These are phyloP conservation scores for Delia radicum DNA, from an alignment of 1,140 invertebrate species.

Conservation along the genomic window DNA sequence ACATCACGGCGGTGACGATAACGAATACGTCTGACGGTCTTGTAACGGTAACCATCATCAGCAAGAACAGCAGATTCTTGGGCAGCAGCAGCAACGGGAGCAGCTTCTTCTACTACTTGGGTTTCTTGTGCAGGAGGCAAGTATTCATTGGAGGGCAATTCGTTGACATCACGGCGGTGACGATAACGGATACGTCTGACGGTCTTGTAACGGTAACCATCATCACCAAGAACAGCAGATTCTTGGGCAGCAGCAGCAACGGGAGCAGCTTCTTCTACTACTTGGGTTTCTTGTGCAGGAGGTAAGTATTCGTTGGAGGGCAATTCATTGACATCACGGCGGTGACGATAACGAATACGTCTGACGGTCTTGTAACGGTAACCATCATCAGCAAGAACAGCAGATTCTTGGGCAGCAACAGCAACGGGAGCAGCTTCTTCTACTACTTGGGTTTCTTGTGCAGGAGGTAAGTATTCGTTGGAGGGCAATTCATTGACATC, in stretches of 20 bases:
- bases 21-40: conserved; percentile 33
- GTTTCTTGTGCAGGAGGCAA: conserved; percentile 30
- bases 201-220: conserved; percentile 46
- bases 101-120: conserved; percentile 27
- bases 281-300: conserved; percentile 33
- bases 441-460: conserved; percentile 30
- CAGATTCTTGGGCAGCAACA: conserved; percentile 18
- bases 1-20: conserved; percentile 41
- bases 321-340: conserved; percentile 48
- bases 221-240: conserved; percentile 33
- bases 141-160: conserved; percentile 35
- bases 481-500: conserved; percentile 41
- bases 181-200: conserved; percentile 34
- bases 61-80: conserved; percentile 15
- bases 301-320: conserved; percentile 38
- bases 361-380: conserved; percentile 42
- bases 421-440: conserved; percentile 20
- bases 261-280: conserved; percentile 27
- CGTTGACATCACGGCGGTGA: conserved; percentile 39
- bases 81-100: conserved; percentile 16
- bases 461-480: conserved; percentile 42
- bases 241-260: conserved; percentile 22
- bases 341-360: conserved; percentile 38
- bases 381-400: conserved; percentile 34
- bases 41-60: conserved; percentile 43